A percentile compares a stretch with the other conserved stretches of the same genome.
Conservation (phyloP, 2,888 invertebrate species). For the Epistrophe grossulariae region DNA sequence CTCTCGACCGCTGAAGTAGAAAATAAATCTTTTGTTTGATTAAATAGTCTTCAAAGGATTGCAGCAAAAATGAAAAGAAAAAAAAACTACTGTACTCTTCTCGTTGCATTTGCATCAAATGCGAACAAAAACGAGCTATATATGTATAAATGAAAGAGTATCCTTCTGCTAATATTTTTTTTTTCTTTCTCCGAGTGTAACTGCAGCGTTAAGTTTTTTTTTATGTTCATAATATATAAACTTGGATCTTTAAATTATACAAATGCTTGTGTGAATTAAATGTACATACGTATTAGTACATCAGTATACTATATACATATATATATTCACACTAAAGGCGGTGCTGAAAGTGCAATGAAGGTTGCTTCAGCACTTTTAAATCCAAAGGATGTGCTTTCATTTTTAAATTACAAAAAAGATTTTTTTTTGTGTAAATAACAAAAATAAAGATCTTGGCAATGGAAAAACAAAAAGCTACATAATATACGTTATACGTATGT, state of each 20-base stretch:
- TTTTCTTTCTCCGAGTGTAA: conserved; percentile 8
- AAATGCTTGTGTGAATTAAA: conserved; percentile 14
- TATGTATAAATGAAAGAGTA: conserved; percentile 2
- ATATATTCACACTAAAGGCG: background rate
- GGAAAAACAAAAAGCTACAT: background rate
- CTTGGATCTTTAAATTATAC: conserved; percentile 43
- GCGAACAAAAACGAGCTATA: background rate
- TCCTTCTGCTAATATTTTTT: conserved; percentile 19
- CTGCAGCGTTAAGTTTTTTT: conserved; percentile 45
- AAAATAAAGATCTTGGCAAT: conserved; percentile 23
- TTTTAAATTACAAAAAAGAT: conserved; percentile 20
- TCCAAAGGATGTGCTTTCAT: conserved; percentile 36
- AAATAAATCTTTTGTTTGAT: conserved; percentile 55
- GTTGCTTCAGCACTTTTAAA: conserved; percentile 33
- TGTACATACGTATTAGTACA: background rate
- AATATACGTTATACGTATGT: background rate
- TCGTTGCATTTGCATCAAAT: conserved; percentile 30
- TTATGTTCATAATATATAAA: conserved; percentile 5
- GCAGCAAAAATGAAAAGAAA: background rate
- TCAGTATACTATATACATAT: too few relatives aligned
- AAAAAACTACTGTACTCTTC: background rate
- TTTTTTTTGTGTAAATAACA: background rate
- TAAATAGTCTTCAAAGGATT: conserved; percentile 36
- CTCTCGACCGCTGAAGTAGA: conserved; percentile 13
- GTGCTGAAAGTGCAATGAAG: conserved; percentile 37